These are phyloP conservation scores for Graphium colonna DNA, from an alignment of 2,888 invertebrate species.

Conservation along the genomic window DNA sequence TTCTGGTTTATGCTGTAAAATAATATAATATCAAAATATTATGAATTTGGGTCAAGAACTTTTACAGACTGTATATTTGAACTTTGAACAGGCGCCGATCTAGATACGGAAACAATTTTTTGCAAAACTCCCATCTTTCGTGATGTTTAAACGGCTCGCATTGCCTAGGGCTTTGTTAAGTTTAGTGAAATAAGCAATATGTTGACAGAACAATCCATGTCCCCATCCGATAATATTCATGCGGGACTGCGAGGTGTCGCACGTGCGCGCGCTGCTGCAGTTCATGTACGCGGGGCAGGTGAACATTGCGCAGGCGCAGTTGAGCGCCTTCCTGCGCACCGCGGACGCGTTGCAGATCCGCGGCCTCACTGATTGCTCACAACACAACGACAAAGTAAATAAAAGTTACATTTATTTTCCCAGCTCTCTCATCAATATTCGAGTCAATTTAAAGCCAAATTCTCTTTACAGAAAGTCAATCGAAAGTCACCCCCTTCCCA, in stretches of 20 bases:
- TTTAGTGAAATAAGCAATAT: background rate
- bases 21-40: too few species aligned
- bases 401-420: background rate
- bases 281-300: slow-evolving; percentile 94
- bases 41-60: too few species aligned
- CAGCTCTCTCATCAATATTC: background rate
- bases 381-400: slow-evolving; percentile 75
- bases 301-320: slow-evolving; percentile 88
- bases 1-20: too few species aligned
- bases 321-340: slow-evolving; percentile 87
- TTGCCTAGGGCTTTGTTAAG: too few species aligned
- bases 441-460: slow-evolving; percentile 1
- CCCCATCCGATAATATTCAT: slow-evolving; percentile 92
- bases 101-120: too few species aligned
- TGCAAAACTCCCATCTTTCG: too few species aligned
- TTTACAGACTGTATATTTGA: too few species aligned
- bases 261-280: slow-evolving; percentile 88
- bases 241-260: slow-evolving; percentile 89
- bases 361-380: slow-evolving; percentile 86
- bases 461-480: slow-evolving; percentile 68
- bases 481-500: slow-evolving; percentile 78
- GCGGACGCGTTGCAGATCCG: slow-evolving; percentile 89
- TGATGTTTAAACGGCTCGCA: too few species aligned
- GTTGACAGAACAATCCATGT: slow-evolving; percentile 89
- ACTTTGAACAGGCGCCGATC: too few species aligned